A percentile compares a stretch with the other conserved stretches of the same genome.
Evolutionary conservation across 2,113 vertebrate genomes (phyloP).

Genomic region (Nibea coibor): DNA sequence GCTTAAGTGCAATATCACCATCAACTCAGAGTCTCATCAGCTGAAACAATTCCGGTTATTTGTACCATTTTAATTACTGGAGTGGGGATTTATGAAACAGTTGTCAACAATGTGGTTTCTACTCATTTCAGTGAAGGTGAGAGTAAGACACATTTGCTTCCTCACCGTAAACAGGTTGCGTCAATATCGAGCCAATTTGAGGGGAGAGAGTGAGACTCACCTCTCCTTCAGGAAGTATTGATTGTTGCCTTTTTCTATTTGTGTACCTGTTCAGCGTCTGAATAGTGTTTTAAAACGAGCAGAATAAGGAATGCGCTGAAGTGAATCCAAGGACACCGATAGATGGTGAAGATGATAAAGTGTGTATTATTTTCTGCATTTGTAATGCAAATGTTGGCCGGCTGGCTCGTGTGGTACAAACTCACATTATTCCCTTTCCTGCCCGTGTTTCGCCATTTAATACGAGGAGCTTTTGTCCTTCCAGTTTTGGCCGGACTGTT

Average conservation of each 20-base stretch:
- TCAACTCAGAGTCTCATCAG: background rate
- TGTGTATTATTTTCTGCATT: conserved; percentile 34
- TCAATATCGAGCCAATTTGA: conserved; percentile 56
- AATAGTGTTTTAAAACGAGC: conserved; percentile 21
- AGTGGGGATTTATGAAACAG: background rate
- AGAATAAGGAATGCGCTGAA: background rate
- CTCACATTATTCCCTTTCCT: background rate
- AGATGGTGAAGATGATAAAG: conserved; percentile 2
- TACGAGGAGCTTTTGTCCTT: conserved; percentile 11
- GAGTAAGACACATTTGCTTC: conserved; percentile 27
- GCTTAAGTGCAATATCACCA: background rate
- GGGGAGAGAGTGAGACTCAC: conserved; percentile 39
- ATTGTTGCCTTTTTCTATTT: conserved; percentile 66
- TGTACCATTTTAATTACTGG: background rate
- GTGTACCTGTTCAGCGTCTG: conserved; percentile 44
- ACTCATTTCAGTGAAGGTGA: background rate
- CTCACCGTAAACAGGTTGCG: conserved; percentile 36
- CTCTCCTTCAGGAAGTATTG: conserved; percentile 65
- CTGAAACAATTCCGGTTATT: background rate
- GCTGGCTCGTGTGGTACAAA: background rate
- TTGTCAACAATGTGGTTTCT: background rate
- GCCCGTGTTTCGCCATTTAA: background rate
- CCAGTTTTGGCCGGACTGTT: conserved; percentile 12
- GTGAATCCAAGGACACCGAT: background rate
- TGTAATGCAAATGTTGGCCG: conserved; percentile 44